Conservation (phyloP, 2,888 invertebrate species). For the Alcis repandata region DNA sequence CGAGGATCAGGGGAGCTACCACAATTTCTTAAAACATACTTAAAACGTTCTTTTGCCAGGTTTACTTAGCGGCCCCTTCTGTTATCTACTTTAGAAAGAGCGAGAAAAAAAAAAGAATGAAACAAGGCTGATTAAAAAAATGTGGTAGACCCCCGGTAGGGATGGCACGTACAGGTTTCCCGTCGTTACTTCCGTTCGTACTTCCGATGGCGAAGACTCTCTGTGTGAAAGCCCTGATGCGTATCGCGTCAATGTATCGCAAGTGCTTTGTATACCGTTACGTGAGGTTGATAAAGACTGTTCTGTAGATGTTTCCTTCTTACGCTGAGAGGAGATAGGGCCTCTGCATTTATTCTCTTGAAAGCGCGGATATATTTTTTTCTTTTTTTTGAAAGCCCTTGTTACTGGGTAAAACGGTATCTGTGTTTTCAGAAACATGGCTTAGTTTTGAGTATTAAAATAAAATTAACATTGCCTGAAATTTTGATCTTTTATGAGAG, state of each 20-base stretch:
- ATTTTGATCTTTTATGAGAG: too few species aligned
- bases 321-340: conserved; percentile 11
- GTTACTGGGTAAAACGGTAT: too few species aligned
- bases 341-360: neutral
- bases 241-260: conserved; percentile 40
- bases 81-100: neutral
- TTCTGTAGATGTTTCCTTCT: conserved; percentile 25
- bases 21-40: neutral
- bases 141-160: conserved; percentile 27
- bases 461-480: too few species aligned
- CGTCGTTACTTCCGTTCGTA: conserved; percentile 57
- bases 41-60: neutral
- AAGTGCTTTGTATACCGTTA: conserved; percentile 39
- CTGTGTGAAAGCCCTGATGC: conserved; percentile 41
- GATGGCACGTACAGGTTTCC: conserved; percentile 46
- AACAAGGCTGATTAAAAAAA: neutral
- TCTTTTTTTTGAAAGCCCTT: too few species aligned
- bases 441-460: too few species aligned
- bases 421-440: too few species aligned
- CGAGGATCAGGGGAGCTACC: conserved; percentile 3
- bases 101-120: neutral
- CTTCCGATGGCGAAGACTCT: conserved; percentile 56
- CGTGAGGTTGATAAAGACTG: conserved; percentile 39
- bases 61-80: neutral
- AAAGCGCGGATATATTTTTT: too few species aligned